phyloP scores from a whole-genome alignment of 2,113 vertebrate species.

The Girardinichthys multiradiatus region DNA sequence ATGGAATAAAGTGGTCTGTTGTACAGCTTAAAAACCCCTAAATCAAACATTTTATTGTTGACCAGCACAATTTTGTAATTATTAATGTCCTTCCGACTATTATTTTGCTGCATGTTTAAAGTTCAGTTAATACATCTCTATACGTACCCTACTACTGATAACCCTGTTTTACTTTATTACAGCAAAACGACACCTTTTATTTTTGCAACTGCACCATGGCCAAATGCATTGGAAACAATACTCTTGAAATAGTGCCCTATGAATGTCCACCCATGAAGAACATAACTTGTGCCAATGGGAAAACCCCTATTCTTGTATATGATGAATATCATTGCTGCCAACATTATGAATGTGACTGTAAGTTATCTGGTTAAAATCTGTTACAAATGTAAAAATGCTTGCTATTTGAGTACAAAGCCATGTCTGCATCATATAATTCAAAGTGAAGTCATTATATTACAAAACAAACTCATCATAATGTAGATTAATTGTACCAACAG shows the following conservation, averaged over 20 bases:
- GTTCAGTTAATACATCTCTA: not conserved
- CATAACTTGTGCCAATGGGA: constrained; percentile 86
- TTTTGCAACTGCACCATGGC: constrained; percentile 86
- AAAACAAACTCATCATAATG: not conserved
- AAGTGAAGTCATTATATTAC: too few relatives aligned
- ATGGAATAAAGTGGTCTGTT: not conserved
- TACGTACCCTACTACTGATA: not conserved
- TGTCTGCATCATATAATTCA: too few relatives aligned
- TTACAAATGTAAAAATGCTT: not conserved
- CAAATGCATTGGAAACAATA: constrained; percentile 85
- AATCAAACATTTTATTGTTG: not conserved
- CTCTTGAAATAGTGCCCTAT: constrained; percentile 76
- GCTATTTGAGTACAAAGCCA: too few relatives aligned
- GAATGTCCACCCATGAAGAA: constrained; percentile 80
- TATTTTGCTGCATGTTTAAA: not conserved
- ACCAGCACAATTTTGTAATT: not conserved
- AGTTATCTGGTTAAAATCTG: constrained; percentile 58
- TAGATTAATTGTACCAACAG: not conserved
- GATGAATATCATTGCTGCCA: constrained; percentile 85
- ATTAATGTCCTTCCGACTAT: too few relatives aligned
- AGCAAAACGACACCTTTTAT: constrained; percentile 85
- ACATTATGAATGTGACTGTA: constrained; percentile 88
- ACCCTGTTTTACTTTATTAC: constrained; percentile 15
- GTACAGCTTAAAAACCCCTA: not conserved
- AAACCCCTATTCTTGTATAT: constrained; percentile 77